phyloP scores from a whole-genome alignment of 2,113 vertebrate species.

The Burhinus bistriatus region DNA sequence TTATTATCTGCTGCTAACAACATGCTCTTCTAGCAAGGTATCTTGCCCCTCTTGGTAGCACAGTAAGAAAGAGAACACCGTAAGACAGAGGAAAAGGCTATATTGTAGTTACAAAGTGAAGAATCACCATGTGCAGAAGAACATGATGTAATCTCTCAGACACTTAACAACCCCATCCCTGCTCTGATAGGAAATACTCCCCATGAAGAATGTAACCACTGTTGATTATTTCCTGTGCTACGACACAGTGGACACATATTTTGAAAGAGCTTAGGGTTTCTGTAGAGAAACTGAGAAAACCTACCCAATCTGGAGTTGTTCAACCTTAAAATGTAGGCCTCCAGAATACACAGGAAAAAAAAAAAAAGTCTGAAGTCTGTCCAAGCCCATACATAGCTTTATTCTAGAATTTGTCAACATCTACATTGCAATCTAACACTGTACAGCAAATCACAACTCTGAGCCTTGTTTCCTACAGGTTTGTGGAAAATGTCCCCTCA shows the following conservation, averaged over 20 bases:
- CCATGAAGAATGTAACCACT: background rate
- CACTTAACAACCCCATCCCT: background rate
- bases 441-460: background rate
- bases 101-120: accelerated
- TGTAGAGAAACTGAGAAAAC: background rate
- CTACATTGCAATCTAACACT: background rate
- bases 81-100: background rate
- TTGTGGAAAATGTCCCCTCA: background rate
- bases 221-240: background rate
- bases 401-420: background rate
- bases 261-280: background rate
- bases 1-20: background rate
- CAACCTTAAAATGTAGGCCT: background rate
- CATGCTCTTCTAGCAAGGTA: background rate
- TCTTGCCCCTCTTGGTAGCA: background rate
- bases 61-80: accelerated
- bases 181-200: background rate
- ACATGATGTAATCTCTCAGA: background rate
- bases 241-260: accelerated
- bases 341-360: background rate
- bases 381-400: background rate
- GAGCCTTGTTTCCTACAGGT: background rate
- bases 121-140: background rate
- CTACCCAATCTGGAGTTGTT: background rate
- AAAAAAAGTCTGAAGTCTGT: background rate